Evolutionary conservation across 2,888 invertebrate species (phyloP), one percentile per base, ranked within the genome.

Genomic region (Sinodicranocentrus sp.): DNA sequence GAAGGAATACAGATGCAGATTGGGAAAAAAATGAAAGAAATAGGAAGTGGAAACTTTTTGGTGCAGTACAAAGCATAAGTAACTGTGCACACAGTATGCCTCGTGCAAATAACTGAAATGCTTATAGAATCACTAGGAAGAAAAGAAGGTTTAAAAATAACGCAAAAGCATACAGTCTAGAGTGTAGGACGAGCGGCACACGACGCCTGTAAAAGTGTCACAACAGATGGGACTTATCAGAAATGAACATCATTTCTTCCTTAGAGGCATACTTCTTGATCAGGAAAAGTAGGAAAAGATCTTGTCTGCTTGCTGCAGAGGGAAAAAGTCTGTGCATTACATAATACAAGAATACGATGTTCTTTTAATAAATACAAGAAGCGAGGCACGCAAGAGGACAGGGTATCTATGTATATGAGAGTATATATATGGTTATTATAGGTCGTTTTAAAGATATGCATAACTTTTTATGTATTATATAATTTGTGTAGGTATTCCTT

Each of bases 151-250:
- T 65, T 75, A 65, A 75, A 75, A 65, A 75, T 75, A 75, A 61
- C 54, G 33, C 13, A 72, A 59, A 23, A 25, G 19, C 33, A 33
- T 33, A 33, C 33, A 33, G 33, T 10, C 33, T 10, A 33, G 33
- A 33, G 10, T 10, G 10, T 3, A 33, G 19, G 65, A 28, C 19
- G 65, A 65, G 28, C 61, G 61, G 44, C 28, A 33, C 33, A 59
- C 57, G 52, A 76, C 68, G 48, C 23, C 59, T 82, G 28, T 72
- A 71, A 83, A 85, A 85, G 82, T 87, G 84, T 84, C 84, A 84
- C 82, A 85, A 84, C 87, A 87, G 85, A 87, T 87, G 87, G 84
- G 82, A 85, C 79, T 87, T 85, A 84, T 87, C 85, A 82, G 52
- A 52, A 52, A 52, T 52, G 52, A 52, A 52, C 52, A 52, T 52